phyloP scores from a whole-genome alignment of 2,888 invertebrate genomes.

The Platycheirus rosarum region DNA sequence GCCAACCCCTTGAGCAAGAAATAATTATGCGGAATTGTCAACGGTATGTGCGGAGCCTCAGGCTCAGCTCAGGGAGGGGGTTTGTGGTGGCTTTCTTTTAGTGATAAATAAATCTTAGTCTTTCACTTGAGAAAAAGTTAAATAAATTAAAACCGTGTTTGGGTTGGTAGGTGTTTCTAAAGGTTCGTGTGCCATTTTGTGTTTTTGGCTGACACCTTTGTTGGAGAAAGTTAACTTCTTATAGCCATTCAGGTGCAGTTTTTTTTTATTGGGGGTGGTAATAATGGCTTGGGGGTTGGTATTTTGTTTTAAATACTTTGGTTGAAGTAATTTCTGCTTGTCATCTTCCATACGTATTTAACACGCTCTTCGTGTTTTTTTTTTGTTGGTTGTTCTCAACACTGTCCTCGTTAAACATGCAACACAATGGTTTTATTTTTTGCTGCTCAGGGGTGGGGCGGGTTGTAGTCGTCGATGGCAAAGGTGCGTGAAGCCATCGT shows the following conservation, averaged over 20 bases:
- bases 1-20: slow-evolving; percentile 68
- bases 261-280: slow-evolving; percentile 8
- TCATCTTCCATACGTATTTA: slow-evolving; percentile 57
- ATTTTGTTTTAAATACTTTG: slow-evolving; percentile 72
- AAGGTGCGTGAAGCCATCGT: slow-evolving; percentile 64
- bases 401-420: slow-evolving; percentile 33
- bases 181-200: slow-evolving; percentile 1
- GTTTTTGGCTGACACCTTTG: slow-evolving; percentile 31
- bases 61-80: background rate
- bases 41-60: slow-evolving; percentile 34
- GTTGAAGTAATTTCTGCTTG: slow-evolving; percentile 70
- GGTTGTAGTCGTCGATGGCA: slow-evolving; percentile 34
- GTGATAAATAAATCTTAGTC: slow-evolving; percentile 73
- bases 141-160: slow-evolving; percentile 64
- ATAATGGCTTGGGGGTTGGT: background rate
- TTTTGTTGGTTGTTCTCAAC: slow-evolving; percentile 13
- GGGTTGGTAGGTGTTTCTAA: slow-evolving; percentile 11
- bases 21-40: slow-evolving; percentile 74
- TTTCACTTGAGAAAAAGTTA: slow-evolving; percentile 72
- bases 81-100: slow-evolving; percentile 20
- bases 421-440: slow-evolving; percentile 14
- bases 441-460: background rate
- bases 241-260: slow-evolving; percentile 42
- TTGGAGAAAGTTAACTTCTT: slow-evolving; percentile 36
- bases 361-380: slow-evolving; percentile 21